Conservation (phyloP, 2,113 vertebrate species). For the Symphodus melops region DNA sequence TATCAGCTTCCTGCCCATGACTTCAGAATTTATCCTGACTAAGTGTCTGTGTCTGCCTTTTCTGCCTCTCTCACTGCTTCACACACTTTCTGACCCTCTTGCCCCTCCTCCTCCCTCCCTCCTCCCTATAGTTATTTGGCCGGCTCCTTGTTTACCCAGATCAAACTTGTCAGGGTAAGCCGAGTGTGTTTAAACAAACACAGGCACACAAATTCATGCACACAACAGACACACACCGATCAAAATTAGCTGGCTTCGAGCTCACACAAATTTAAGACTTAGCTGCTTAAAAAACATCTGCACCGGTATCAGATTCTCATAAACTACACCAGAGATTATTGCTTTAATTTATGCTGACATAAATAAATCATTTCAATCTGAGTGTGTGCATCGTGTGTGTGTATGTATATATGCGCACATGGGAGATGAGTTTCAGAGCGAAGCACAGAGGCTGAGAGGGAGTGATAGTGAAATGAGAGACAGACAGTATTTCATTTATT, state of each 20-base stretch:
- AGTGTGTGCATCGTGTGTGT: conserved; percentile 5
- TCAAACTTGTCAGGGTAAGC: conserved; percentile 57
- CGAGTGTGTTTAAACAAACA: conserved; percentile 53
- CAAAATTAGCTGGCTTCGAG: conserved; percentile 30
- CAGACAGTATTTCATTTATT: conserved; percentile 36
- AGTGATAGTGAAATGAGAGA: conserved; percentile 32
- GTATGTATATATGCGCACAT: not conserved
- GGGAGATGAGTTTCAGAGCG: conserved; percentile 20
- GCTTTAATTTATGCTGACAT: conserved; percentile 54
- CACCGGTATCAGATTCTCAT: conserved; percentile 37
- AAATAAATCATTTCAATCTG: conserved; percentile 51
- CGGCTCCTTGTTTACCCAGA: conserved; percentile 62
- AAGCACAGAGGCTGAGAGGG: conserved; percentile 17
- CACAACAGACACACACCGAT: conserved; percentile 29
- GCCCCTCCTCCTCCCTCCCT: conserved; percentile 1
- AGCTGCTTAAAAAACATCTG: conserved; percentile 21
- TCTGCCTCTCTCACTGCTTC: conserved; percentile 40
- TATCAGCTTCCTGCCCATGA: conserved; percentile 74
- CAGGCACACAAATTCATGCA: conserved; percentile 2
- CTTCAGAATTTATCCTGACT: conserved; percentile 53
- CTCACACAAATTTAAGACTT: conserved; percentile 7
- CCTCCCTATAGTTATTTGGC: conserved; percentile 43
- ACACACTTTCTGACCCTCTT: conserved; percentile 53
- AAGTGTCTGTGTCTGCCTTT: conserved; percentile 44
- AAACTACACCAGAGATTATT: conserved; percentile 26